Evolutionary conservation across 2,888 invertebrate species (phyloP), one percentile per base, ranked within the genome.

Genomic region (Vanessa cardui): DNA sequence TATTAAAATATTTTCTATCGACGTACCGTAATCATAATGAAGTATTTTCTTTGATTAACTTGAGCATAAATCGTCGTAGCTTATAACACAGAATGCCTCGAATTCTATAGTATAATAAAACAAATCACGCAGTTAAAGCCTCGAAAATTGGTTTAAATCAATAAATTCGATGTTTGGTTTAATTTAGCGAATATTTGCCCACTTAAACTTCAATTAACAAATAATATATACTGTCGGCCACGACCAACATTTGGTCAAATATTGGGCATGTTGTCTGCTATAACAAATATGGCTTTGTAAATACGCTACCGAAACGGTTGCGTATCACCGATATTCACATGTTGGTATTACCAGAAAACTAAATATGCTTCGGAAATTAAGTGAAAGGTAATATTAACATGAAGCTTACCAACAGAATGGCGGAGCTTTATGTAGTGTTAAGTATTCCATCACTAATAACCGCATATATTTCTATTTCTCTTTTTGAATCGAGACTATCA

Each of bases 181-280:
- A 39, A 39, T 26, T 50, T 58, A 16, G 6, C 18, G 5, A 56
- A 9, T 56, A 18, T 39, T 56, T 33, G 9, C 8, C 18, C 5
- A 39, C n/a, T 56, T 18, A 26, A 54, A 47, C 39, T 31, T 46
- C 52, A 58, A 74, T 76, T 74, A 73, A 71, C 75, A 74, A 74
- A 74, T 66, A 70, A 65, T 71, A 72, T 70, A 74, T 73, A 72
- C 72, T 74, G 72, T 74, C 72, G 46, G 62, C 63, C 50, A 58
- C 49, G 66, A 70, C 64, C 71, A 62, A 75, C 65, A 68, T 72
- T 70, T 72, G 67, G 65, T 66, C 71, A 75, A 77, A 76, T 75
- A 75, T 75, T 75, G 71, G 72, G 18, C 18, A 21, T 44, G 56
- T 66, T 61, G 46, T 69, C 56, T 73, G 65, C 64, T 63, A 62